These are phyloP conservation scores for Elymnias hypermnestra DNA, from an alignment of 1,140 invertebrate genomes.

Conservation along the genomic window DNA sequence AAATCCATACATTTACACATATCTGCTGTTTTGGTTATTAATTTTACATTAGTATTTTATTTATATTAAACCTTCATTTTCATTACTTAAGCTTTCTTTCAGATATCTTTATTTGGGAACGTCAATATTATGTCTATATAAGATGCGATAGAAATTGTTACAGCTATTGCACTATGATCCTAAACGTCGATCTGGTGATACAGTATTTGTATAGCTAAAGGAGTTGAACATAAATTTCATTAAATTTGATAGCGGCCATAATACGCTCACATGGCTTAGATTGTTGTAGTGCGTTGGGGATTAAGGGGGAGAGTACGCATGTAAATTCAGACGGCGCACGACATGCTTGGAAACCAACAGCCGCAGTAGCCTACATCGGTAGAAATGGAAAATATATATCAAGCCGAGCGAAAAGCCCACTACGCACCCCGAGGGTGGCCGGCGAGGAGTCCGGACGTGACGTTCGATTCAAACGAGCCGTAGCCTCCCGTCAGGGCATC, in stretches of 20 bases:
- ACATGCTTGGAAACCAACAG: constrained; percentile 42
- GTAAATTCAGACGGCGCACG: constrained; percentile 40
- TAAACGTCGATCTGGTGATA: too few species aligned
- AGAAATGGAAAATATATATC: constrained; percentile 70
- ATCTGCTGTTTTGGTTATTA: too few species aligned
- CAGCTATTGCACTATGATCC: too few species aligned
- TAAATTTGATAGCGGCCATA: constrained; percentile 40
- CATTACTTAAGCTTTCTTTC: too few species aligned
- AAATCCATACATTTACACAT: too few species aligned
- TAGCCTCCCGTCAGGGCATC: constrained; percentile 54
- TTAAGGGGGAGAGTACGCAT: constrained; percentile 37
- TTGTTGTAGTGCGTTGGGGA: constrained; percentile 16
- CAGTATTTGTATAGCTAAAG: too few species aligned
- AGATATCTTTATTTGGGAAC: too few species aligned
- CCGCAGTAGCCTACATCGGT: constrained; percentile 57
- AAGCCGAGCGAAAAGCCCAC: constrained; percentile 67
- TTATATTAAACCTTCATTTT: too few species aligned
- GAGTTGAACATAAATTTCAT: too few species aligned
- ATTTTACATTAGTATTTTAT: too few species aligned
- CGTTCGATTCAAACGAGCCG: constrained; percentile 68
- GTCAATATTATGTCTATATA: too few species aligned
- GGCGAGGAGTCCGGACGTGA: constrained; percentile 46
- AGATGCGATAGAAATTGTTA: too few species aligned
- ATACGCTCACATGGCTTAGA: constrained; percentile 14
- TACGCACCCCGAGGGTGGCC: constrained; percentile 55